Conservation (phyloP, 2,888 invertebrate species). For the Nomada fucata region DNA sequence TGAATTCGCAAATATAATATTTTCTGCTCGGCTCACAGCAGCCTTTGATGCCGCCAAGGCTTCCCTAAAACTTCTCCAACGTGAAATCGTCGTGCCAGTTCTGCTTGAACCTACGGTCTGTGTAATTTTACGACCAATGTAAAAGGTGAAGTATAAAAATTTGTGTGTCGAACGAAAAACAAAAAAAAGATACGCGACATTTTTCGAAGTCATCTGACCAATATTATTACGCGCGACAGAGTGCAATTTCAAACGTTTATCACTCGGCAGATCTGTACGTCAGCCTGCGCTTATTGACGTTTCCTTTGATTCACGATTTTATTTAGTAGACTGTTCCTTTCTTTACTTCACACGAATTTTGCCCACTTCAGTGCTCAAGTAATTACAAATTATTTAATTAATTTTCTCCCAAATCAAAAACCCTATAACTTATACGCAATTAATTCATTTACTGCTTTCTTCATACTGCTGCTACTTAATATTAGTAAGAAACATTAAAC, state of each 20-base stretch:
- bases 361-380: too few species aligned
- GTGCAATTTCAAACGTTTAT: constrained; percentile 51
- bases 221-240: constrained; percentile 46
- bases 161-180: background rate
- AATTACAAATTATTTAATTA: too few species aligned
- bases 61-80: background rate
- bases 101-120: constrained; percentile 6
- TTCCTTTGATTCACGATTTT: background rate
- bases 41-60: background rate
- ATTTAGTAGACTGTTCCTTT: background rate
- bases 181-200: background rate
- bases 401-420: too few species aligned
- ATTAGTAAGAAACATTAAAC: background rate
- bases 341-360: background rate
- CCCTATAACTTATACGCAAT: too few species aligned
- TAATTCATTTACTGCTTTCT: background rate
- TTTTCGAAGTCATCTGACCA: constrained; percentile 15
- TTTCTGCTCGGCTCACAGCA: background rate
- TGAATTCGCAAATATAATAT: background rate
- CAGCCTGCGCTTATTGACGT: constrained; percentile 36
- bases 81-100: background rate
- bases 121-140: constrained; percentile 9
- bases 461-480: too few species aligned
- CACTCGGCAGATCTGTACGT: constrained; percentile 56
- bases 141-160: too few species aligned